Evolutionary conservation across 2,113 vertebrate species (phyloP).

Genomic region (Nanorana parkeri): DNA sequence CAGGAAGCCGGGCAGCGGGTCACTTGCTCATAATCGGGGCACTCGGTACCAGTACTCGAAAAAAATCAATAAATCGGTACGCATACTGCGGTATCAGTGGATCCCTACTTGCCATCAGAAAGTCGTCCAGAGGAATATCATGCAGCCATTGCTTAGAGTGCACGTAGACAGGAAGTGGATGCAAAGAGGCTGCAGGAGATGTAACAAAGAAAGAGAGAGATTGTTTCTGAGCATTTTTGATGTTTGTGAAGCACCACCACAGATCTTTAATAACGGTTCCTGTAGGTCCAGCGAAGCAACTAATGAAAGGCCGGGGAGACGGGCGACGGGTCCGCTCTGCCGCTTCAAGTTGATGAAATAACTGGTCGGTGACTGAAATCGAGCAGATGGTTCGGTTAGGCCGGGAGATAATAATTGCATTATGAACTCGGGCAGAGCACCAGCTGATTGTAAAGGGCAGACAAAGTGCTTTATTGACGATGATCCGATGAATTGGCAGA

Average conservation of each 20-base stretch:
- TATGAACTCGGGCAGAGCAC: constrained; percentile 19
- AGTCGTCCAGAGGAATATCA: no score
- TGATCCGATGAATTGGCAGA: constrained; percentile 45
- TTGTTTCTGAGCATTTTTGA: no score
- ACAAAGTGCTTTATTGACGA: constrained; percentile 30
- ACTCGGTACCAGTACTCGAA: no score
- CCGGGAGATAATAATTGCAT: constrained; percentile 40
- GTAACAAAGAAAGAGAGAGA: no score
- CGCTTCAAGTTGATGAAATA: constrained; percentile 17
- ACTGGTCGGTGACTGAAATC: constrained; percentile 29
- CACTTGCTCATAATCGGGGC: no score
- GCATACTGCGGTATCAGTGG: no score
- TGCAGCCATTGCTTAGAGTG: no score
- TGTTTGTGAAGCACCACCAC: neutral
- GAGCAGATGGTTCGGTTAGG: constrained; percentile 39
- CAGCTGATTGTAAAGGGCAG: constrained; percentile 21
- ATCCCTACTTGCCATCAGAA: no score
- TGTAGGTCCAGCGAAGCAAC: constrained; percentile 7
- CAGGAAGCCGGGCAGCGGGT: no score
- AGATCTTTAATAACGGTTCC: neutral
- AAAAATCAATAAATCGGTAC: no score
- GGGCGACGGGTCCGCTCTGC: neutral
- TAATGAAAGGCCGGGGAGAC: constrained; percentile 12
- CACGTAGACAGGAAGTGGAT: no score
- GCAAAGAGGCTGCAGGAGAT: no score